These are phyloP conservation scores for Emydocephalus ijimae DNA, from an alignment of 2,113 vertebrate species.

Conservation along the genomic window DNA sequence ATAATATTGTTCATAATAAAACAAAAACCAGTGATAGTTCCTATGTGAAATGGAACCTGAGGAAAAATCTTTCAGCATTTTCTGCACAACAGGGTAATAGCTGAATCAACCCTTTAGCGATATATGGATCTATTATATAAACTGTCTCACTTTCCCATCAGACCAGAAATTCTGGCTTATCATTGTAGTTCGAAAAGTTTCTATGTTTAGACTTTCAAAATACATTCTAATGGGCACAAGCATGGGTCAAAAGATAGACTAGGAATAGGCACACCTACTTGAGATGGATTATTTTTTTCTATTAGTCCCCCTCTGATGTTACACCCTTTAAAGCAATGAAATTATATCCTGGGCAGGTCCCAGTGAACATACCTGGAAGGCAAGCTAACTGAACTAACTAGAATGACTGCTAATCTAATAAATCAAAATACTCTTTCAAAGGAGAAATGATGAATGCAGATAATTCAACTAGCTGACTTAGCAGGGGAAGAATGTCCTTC, in stretches of 20 bases:
- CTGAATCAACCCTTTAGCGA: neutral
- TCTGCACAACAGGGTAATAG: neutral
- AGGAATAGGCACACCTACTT: neutral
- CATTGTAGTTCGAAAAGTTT: neutral
- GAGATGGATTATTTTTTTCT: neutral
- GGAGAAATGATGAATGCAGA: slow-evolving; percentile 17
- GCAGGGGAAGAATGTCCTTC: slow-evolving; percentile 10
- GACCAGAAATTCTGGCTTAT: neutral
- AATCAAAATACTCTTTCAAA: slow-evolving; percentile 38
- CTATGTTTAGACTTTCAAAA: neutral
- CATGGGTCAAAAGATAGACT: neutral
- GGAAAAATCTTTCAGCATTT: neutral
- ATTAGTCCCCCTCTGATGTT: neutral
- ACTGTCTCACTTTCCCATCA: neutral
- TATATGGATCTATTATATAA: neutral
- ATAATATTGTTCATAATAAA: neutral
- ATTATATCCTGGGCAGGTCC: slow-evolving; percentile 19
- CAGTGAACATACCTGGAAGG: neutral
- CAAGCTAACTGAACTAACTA: slow-evolving; percentile 27
- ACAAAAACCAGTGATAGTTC: neutral
- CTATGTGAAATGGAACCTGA: neutral
- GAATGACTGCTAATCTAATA: slow-evolving; percentile 24
- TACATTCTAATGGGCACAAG: neutral
- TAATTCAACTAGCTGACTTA: slow-evolving; percentile 6
- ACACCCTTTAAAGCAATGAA: neutral